Evolutionary conservation across 2,888 invertebrate species (phyloP), one percentile per base, ranked within the genome.

Genomic region (Noctua janthe): DNA sequence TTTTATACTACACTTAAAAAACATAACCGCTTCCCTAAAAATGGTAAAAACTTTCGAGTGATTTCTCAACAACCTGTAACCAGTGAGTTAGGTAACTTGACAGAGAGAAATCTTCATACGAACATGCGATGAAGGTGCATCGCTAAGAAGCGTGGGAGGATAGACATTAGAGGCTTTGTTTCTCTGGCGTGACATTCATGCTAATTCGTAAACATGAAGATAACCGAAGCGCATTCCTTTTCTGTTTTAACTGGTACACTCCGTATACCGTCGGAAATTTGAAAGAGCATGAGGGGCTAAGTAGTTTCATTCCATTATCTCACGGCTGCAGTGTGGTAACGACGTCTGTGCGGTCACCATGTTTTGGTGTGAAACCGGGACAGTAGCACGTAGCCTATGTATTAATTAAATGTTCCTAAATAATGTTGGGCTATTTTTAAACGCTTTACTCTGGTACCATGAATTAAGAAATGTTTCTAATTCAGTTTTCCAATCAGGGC

Each of bases 261-360:
- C 49, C 56, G 66, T 71, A 82, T 64, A 84, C 39, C 23, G 80
- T 66, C 88, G 89, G 87, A 87, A 80, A 87, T 89, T 91, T 84
- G 86, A 91, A 90, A 89, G 83, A 90, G 88, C 87, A 88, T 64
- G 86, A 83, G 83, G 79, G 82, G 85, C 78, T 88, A 89, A 91
- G 90, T 88, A 91, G 90, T 88, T 89, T 76, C 82, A 86, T 89
- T 89, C 84, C 88, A 90, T 90, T 91, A 91, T 91, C 88, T 88
- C 89, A 86, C 87, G 87, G 87, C 76, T 86, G 88, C 90, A 88
- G 84, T 82, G 86, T 87, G 86, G 88, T 88, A 84, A 87, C 82
- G 85, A 86, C 80, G 82, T 85, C 72, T 82, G 82, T 88, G 75
- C 13, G 69, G 89, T 67, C 35, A 47, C 87, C 87, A 86, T 87